Evolutionary conservation across 2,888 invertebrate species (phyloP), one percentile per base, ranked within the genome.

Genomic region (Apamea epomidion): DNA sequence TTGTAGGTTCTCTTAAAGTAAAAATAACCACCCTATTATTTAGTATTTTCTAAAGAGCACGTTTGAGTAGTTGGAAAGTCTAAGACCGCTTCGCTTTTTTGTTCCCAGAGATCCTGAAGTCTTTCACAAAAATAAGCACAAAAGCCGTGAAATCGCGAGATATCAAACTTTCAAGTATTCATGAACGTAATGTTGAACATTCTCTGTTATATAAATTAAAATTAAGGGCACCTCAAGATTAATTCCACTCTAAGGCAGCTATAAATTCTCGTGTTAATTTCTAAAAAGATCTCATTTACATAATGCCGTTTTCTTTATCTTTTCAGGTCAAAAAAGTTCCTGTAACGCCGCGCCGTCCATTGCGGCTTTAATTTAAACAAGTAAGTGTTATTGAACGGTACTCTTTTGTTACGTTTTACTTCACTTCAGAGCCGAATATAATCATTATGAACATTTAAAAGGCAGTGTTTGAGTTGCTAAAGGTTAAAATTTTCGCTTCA

Each of bases 271-370:
- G 80, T 89, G 90, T 89, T 91, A 90, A 88, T 87, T 88, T 87
- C 80, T 82, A 86, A 85, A 78, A 87, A 83, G 71, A 82, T 71
- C 83, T 89, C 89, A 90, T 91, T 90, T 91, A 87, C 87, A 90
- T 89, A 89, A 84, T 81, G 67, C 62, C 80, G 68, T 91, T 90
- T 86, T 89, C 89, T 89, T 86, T 91, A 93, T 93, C 91, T 91
- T 95, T 95, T 79, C 96, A 96, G 96, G 94, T 95, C 92, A 91
- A 94, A 89, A 91, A 92, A 95, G 95, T 95, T 96, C 96, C 96
- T 96, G 94, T 92, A 89, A 92, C 93, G 95, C 94, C 95, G 95
- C 93, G 95, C 94, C 95, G 95, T 95, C 94, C 93, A 90, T 90
- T 92, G 91, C 94, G 95, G 94, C 94, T 94, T 93, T 92, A 93